These are phyloP conservation scores for Drosophila falleni DNA, from an alignment of 2,888 invertebrate genomes.

Conservation along the genomic window DNA sequence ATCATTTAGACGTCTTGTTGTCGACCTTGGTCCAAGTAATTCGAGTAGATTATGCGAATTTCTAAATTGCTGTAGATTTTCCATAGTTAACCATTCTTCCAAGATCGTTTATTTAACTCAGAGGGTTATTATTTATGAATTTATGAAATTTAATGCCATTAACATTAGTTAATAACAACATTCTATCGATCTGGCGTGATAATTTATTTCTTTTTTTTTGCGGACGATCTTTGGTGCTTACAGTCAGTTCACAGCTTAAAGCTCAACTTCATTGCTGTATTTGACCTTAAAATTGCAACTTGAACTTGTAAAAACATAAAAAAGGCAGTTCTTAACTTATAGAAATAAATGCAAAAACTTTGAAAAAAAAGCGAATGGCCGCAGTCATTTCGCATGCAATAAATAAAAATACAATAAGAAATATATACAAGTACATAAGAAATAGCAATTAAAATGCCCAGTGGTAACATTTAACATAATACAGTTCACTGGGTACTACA, in stretches of 20 bases:
- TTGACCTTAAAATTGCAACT: conserved; percentile 34
- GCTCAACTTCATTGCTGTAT: conserved; percentile 12
- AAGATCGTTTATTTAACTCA: neutral
- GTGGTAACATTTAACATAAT: conserved; percentile 43
- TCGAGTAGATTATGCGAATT: neutral
- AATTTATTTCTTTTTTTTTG: conserved; percentile 11
- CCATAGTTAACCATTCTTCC: conserved; percentile 7
- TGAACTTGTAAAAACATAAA: conserved; percentile 43
- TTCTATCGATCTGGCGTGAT: conserved; percentile 4
- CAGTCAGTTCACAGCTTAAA: conserved; percentile 4
- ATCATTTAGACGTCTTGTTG: neutral
- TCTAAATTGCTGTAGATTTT: neutral
- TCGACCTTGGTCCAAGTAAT: conserved; percentile 2
- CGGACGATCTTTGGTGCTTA: neutral
- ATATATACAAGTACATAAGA: conserved; percentile 15
- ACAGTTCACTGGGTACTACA: conserved; percentile 20
- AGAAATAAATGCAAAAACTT: conserved; percentile 32
- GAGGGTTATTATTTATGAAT: conserved; percentile 8
- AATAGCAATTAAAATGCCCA: conserved; percentile 39
- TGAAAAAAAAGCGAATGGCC: conserved; percentile 10
- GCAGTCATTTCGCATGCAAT: conserved; percentile 22
- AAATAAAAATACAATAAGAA: conserved; percentile 34
- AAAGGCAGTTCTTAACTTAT: conserved; percentile 22
- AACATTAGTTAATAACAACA: conserved; percentile 6
- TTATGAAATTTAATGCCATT: conserved; percentile 2